A percentile compares a stretch with the other conserved stretches of the same genome.
Conservation (phyloP, 2,797 vertebrate genomes). For the Oceanodroma leucorhoa region DNA sequence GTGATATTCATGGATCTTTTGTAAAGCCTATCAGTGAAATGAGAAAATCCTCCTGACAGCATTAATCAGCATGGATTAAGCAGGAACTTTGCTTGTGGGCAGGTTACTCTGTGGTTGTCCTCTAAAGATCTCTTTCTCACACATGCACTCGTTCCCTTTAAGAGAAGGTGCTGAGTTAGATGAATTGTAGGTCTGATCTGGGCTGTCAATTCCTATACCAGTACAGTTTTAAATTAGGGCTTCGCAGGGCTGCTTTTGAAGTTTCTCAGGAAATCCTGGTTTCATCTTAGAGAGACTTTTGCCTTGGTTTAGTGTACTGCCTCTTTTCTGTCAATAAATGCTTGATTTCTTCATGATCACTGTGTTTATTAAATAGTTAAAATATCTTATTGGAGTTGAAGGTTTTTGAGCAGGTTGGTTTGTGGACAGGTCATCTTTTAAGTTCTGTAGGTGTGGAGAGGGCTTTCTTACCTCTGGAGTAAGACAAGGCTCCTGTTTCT, state of each 20-base stretch:
- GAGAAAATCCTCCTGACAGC: conserved; percentile 41
- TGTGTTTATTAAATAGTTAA: background rate
- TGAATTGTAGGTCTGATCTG: background rate
- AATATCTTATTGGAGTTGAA: background rate
- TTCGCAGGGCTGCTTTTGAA: background rate
- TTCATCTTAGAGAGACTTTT: background rate
- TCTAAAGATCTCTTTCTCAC: background rate
- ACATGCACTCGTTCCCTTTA: rapidly evolving
- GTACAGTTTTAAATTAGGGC: background rate
- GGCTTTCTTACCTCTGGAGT: background rate
- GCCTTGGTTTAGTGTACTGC: rapidly evolving
- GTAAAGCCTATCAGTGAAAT: conserved; percentile 38
- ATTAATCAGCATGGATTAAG: conserved; percentile 18
- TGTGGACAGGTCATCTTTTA: background rate
- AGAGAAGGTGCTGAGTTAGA: background rate
- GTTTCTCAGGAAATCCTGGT: background rate
- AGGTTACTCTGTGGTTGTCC: background rate
- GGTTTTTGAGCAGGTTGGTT: background rate
- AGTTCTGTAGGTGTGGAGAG: background rate
- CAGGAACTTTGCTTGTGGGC: background rate
- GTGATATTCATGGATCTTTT: conserved; percentile 24
- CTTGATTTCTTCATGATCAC: background rate
- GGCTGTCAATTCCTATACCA: background rate
- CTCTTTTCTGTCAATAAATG: background rate
- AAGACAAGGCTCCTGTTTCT: background rate